Evolutionary conservation across 1,140 invertebrate genomes (phyloP).

Genomic region (Drosophila ercepeae): DNA sequence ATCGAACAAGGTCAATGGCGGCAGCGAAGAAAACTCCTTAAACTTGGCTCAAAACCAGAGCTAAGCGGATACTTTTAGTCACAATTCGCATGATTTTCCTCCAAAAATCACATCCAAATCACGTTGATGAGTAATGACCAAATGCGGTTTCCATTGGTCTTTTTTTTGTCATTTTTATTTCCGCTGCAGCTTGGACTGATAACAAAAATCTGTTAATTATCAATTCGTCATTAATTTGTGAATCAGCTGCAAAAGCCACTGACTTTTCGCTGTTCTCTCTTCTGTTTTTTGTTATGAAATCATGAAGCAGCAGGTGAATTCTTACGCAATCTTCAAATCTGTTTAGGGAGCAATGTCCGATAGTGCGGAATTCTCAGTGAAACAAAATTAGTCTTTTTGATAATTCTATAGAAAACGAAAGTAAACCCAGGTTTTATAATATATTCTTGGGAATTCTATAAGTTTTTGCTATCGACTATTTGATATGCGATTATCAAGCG

Average conservation of each 20-base stretch:
- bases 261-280: background rate
- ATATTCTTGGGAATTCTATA: conserved; percentile 7
- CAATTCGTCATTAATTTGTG: conserved; percentile 54
- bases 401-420: conserved; percentile 5
- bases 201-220: conserved; percentile 60
- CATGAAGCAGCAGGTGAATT: conserved; percentile 1
- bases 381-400: background rate
- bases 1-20: conserved; percentile 47
- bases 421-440: background rate
- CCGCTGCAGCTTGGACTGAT: conserved; percentile 36
- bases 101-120: too few relatives aligned
- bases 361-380: conserved; percentile 8
- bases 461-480: conserved; percentile 12
- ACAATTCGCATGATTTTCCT: too few relatives aligned
- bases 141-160: too few relatives aligned
- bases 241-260: conserved; percentile 45
- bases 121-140: conserved; percentile 29
- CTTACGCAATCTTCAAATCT: conserved; percentile 21
- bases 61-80: conserved; percentile 11
- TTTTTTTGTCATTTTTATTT: too few relatives aligned
- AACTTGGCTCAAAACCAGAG: conserved; percentile 8
- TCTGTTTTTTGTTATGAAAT: conserved; percentile 32
- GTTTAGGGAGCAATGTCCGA: conserved; percentile 19
- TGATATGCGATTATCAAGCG: conserved; percentile 6
- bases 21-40: conserved; percentile 18